Evolutionary conservation across 2,113 vertebrate genomes (phyloP).

Genomic region (Gymnorhina tibicen): DNA sequence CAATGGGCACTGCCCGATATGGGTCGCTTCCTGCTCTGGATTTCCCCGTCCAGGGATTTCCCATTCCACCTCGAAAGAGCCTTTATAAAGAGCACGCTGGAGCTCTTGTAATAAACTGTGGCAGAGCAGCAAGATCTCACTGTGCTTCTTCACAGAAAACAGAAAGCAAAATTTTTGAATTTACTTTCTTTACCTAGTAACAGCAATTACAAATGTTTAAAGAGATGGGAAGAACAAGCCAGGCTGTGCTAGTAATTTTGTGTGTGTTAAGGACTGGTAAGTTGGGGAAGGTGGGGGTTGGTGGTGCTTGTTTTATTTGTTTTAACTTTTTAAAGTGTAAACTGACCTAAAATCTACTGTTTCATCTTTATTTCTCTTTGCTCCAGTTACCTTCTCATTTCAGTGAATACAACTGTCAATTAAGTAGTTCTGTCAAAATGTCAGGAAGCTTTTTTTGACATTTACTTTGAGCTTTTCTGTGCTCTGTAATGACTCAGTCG

Average conservation of each 20-base stretch:
- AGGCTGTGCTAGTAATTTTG: background rate
- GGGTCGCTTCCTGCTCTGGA: background rate
- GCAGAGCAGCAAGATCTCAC: background rate
- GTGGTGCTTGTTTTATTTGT: background rate
- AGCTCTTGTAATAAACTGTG: background rate
- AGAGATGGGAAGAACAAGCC: conserved; percentile 1
- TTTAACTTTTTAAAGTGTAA: background rate
- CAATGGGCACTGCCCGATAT: accelerated
- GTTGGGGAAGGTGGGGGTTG: background rate
- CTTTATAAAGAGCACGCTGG: background rate
- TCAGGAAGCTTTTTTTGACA: background rate
- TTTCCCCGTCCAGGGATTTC: conserved; percentile 28
- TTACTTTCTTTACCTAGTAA: background rate
- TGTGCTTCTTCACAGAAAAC: background rate
- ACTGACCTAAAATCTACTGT: background rate
- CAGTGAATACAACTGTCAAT: background rate
- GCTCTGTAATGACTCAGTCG: background rate
- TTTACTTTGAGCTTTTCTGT: background rate
- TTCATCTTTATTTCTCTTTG: background rate
- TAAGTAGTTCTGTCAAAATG: background rate
- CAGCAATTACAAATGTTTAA: background rate
- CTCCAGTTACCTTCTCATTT: background rate
- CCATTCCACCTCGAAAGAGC: background rate
- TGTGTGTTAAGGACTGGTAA: conserved; percentile 14
- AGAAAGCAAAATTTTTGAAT: background rate